These are phyloP conservation scores for Leptopilina drosophilae DNA, from an alignment of 2,888 invertebrate genomes.

Conservation along the genomic window DNA sequence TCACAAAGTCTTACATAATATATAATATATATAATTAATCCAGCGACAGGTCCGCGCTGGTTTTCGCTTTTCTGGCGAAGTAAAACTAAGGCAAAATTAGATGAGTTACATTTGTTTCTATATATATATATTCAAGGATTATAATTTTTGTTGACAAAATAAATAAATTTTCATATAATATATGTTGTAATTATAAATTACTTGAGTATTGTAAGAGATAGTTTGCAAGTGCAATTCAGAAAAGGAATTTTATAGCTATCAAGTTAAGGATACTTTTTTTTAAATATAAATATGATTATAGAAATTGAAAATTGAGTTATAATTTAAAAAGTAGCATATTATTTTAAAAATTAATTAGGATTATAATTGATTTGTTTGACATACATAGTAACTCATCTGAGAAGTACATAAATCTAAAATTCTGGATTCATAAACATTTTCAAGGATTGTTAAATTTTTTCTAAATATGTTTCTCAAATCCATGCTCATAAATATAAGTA, in stretches of 20 bases:
- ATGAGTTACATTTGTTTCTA: constrained; percentile 13
- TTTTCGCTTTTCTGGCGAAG: background rate
- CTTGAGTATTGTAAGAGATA: constrained; percentile 1
- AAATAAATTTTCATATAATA: background rate
- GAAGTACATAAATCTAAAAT: constrained; percentile 18
- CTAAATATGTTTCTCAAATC: constrained; percentile 22
- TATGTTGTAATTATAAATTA: background rate
- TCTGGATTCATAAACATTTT: constrained; percentile 26
- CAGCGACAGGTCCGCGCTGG: constrained; percentile 25
- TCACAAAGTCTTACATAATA: constrained; percentile 10
- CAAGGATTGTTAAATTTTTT: background rate
- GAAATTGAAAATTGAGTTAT: constrained; percentile 2
- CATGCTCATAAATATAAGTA: constrained; percentile 11
- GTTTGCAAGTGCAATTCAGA: background rate
- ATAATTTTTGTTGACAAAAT: background rate
- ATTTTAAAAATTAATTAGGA: constrained; percentile 3
- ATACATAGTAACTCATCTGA: constrained; percentile 17
- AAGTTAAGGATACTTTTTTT: background rate
- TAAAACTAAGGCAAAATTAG: constrained; percentile 34
- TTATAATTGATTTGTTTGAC: background rate
- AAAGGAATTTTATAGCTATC: background rate
- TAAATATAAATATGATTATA: background rate
- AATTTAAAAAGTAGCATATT: background rate
- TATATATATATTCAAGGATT: background rate
- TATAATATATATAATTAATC: constrained; percentile 24